Evolutionary conservation across 2,888 invertebrate species (phyloP).

Genomic region (Callosobruchus maculatus): DNA sequence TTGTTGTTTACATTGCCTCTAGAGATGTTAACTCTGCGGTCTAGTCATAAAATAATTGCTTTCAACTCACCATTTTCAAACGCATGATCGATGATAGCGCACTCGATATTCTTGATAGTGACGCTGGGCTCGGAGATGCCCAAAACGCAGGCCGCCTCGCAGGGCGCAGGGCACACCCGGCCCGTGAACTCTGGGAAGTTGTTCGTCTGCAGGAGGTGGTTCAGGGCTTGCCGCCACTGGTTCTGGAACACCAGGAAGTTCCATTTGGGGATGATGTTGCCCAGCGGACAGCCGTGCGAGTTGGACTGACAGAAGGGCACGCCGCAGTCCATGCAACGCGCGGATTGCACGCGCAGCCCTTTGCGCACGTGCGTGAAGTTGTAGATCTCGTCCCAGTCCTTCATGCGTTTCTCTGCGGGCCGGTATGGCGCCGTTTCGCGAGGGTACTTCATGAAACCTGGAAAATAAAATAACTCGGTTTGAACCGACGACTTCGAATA

Average conservation of each 20-base stretch:
- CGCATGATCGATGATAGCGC: slow-evolving; percentile 96
- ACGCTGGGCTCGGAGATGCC: slow-evolving; percentile 93
- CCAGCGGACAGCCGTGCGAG: slow-evolving; percentile 92
- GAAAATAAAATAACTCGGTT: slow-evolving; percentile 40
- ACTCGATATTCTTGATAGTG: slow-evolving; percentile 99
- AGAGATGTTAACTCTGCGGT: no score
- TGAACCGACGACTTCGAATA: no score
- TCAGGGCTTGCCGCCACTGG: slow-evolving; percentile 91
- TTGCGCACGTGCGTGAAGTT: slow-evolving; percentile 81
- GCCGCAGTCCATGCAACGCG: slow-evolving; percentile 98
- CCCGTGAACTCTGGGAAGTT: slow-evolving; percentile 82
- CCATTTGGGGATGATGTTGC: slow-evolving; percentile 99
- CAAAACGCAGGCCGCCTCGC: slow-evolving; percentile 93
- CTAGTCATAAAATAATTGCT: background rate
- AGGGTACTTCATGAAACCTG: slow-evolving; percentile 93
- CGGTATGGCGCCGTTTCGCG: slow-evolving; percentile 86
- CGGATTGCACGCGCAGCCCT: slow-evolving; percentile 87
- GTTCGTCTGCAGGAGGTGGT: slow-evolving; percentile 93
- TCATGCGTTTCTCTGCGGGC: slow-evolving; percentile 74
- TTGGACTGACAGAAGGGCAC: slow-evolving; percentile 96
- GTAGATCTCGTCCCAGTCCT: slow-evolving; percentile 98
- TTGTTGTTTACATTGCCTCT: background rate
- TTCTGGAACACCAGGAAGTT: slow-evolving; percentile 93
- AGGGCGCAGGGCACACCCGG: slow-evolving; percentile 92
- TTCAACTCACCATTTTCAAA: slow-evolving; percentile 74